Base-by-base conservation (phyloP, 2,888 invertebrate species). In the Standfussiana lucernea region DNA sequence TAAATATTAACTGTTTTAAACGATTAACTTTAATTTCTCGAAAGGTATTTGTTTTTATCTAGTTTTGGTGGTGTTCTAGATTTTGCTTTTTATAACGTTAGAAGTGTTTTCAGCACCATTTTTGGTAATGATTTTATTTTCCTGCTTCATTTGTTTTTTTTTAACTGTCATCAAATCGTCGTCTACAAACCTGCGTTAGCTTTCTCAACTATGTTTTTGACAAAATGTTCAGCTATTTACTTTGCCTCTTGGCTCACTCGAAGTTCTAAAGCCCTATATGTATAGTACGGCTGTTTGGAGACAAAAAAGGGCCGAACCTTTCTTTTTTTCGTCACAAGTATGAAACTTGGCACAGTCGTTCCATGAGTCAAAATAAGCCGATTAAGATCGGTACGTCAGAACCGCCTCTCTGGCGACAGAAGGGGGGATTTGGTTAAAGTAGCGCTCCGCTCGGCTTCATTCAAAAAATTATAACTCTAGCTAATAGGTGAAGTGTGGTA, bases 1-100 rank as follows among this genome's bases (percentile, higher is more conserved):
- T 82, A 77, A 85, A 83, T 77, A 28, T 47, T 82, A 84, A 84
- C 86, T 70, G 86, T 72, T 72, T 64, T 32, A 53, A 53, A 10
- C 71, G 35, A 64, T 74, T 32, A 68, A 59, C 15, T 62, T 65
- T 40, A 47, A 15, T 24, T 7, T 37, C 15, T 76, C 32, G 61
- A 56, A 28, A 40, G n/a, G 15, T 74, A 59, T 72, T 42, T 13
- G 24, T 59, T 85, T 80, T 59, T 61, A 42, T 72, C 56, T 69
- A 50, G 59, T 64, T 84, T 67, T 61, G n/a, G 45, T 47, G 11
- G 37, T 69, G 72, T 75, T 73, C 77, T 74, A 77, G 42, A 77
- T 81, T 71, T 50, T 37, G 42, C 28, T 32, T 66, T 62, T 66
- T 56, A n/a, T 64, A 37, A 18, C 10, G 2, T 76, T 32, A 24